These are phyloP conservation scores for Nomada flava DNA, from an alignment of 2,888 invertebrate genomes.

Conservation along the genomic window DNA sequence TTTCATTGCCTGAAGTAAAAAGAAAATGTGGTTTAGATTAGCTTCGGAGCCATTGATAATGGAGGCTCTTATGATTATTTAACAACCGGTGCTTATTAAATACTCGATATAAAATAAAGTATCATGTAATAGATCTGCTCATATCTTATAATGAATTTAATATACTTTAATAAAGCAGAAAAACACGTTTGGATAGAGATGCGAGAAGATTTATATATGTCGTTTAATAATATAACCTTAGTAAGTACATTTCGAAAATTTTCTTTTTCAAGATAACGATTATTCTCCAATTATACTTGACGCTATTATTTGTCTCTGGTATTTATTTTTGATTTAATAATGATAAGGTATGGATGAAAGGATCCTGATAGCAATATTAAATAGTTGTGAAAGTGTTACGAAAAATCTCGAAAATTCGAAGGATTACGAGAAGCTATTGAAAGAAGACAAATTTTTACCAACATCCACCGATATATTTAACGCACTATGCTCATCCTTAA, in stretches of 20 bases:
- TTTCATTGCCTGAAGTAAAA: background rate
- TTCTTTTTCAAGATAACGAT: background rate
- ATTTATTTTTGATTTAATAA: background rate
- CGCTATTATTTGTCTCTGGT: background rate
- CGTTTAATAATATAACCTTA: constrained; percentile 26
- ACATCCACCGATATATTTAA: constrained; percentile 64
- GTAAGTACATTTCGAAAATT: constrained; percentile 29
- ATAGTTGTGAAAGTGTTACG: constrained; percentile 65
- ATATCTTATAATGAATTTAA: constrained; percentile 6
- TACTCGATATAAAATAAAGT: background rate
- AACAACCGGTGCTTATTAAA: background rate
- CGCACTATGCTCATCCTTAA: constrained; percentile 71
- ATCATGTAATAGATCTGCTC: background rate
- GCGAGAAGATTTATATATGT: background rate
- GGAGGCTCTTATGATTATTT: background rate
- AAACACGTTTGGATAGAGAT: background rate
- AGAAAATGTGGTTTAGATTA: background rate
- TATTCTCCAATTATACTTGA: background rate
- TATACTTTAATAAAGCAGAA: background rate
- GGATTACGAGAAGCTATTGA: constrained; percentile 53
- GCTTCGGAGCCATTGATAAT: background rate
- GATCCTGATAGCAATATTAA: constrained; percentile 71
- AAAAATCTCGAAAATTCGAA: constrained; percentile 58
- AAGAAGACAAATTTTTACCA: constrained; percentile 66
- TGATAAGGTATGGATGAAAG: constrained; percentile 71